Evolutionary conservation across 2,797 vertebrate genomes (phyloP), one percentile per base, ranked within the genome.

Genomic region (Helicolenus hilgendorfi): DNA sequence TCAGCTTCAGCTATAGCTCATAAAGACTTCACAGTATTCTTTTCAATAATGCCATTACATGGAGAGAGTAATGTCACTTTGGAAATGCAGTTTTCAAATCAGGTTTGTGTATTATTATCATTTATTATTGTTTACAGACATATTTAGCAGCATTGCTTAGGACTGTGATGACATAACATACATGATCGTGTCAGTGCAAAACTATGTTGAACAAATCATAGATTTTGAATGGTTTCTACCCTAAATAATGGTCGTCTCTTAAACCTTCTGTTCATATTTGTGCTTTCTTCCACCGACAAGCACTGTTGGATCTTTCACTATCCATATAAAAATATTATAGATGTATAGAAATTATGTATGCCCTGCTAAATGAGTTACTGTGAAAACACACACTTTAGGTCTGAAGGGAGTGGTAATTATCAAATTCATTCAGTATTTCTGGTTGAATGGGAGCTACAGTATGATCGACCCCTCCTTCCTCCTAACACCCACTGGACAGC

Each of bases 1-100:
- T 72, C 72, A 89, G 62, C 56, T 81, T 81, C 60, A 69, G 73
- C 45, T 87, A 81, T 13, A 70, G 68, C 70, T 83, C 45, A 77
- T 67, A 79, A 73, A 64, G 70, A 84, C 72, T 74, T 85, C 13
- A 24, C 4, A 77, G 29, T 68, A 68, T 64, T 60, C 31, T 74
- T 73, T 76, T 10, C 20, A 71, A 75, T 45, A 24, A 11, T 73
- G 14, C 58, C 10, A 55, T 74, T 49, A 41, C 36, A 73, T 24
- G 24, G 14, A 45, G 9, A 53, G 68, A 36, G 14, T 31, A 35
- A 81, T 56, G 62, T 24, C 55, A 58, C 74, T 70, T 75, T 65
- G n/a, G 35, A 56, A 72, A 64, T 36, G 58, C 4, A 20, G 45
- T 58, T 4, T 67, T 11, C 27, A 81, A 31, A 77, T 71, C 26